Conservation (phyloP, 1,140 invertebrate species). For the Drosophila punjabiensis region DNA sequence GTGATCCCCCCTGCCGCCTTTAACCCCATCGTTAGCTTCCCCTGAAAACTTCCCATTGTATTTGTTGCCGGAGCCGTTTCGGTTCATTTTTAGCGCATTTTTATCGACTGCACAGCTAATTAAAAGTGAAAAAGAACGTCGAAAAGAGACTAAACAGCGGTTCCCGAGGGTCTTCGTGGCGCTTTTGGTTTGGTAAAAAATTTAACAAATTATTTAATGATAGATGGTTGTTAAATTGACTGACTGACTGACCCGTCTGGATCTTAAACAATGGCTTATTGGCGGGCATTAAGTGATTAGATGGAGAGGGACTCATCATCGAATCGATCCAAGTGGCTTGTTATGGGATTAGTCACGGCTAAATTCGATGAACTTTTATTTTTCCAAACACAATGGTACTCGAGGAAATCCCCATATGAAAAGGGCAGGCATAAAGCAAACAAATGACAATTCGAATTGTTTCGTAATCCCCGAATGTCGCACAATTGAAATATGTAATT, state of each 20-base stretch:
- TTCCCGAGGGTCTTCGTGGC: constrained; percentile 62
- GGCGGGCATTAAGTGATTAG: constrained; percentile 78
- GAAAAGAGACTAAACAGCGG: constrained; percentile 11
- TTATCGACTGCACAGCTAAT: constrained; percentile 81
- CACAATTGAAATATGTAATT: constrained; percentile 81
- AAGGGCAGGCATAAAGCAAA: constrained; percentile 31
- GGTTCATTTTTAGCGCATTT: constrained; percentile 74
- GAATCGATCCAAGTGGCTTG: constrained; percentile 29
- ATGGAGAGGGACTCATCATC: constrained; percentile 12
- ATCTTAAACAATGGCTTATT: constrained; percentile 49
- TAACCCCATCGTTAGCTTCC: constrained; percentile 7
- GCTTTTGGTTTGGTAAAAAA: constrained; percentile 67
- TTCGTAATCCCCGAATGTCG: constrained; percentile 74
- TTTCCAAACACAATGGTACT: constrained; percentile 22
- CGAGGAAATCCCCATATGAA: constrained; percentile 20
- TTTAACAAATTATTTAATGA: constrained; percentile 83
- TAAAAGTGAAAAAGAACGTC: constrained; percentile 70
- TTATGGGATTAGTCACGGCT: constrained; percentile 34
- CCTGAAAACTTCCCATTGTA: constrained; percentile 16
- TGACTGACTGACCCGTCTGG: constrained; percentile 33
- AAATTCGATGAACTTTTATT: constrained; percentile 33
- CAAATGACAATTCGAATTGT: constrained; percentile 50
- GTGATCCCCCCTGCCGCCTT: constrained; percentile 4
- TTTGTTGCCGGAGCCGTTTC: constrained; percentile 43
- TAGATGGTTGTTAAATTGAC: constrained; percentile 79